Evolutionary conservation across 2,888 invertebrate species (phyloP).

Genomic region (Encarsia formosa): DNA sequence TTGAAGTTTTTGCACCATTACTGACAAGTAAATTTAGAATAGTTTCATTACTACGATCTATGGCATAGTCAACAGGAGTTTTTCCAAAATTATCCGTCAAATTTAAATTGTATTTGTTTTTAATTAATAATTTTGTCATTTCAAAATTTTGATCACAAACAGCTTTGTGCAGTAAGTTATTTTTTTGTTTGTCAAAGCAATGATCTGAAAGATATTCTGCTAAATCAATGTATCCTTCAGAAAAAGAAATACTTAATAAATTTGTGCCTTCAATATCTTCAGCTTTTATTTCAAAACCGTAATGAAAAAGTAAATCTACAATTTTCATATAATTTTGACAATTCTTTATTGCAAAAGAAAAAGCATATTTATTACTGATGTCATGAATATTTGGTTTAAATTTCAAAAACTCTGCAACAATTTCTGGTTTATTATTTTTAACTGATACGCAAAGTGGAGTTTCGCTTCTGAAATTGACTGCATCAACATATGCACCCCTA

Average conservation of each 20-base stretch:
- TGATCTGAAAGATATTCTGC: constrained; percentile 3
- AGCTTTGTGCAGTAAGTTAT: constrained; percentile 9
- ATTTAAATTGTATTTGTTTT: constrained; percentile 5
- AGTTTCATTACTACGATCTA: not conserved
- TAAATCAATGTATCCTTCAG: not conserved
- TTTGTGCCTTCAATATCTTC: constrained; percentile 1
- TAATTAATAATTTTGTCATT: constrained; percentile 13
- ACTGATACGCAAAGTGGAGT: constrained; percentile 16
- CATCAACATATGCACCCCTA: constrained; percentile 5
- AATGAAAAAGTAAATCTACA: constrained; percentile 1
- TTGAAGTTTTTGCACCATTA: constrained; percentile 7
- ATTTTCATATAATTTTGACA: not conserved
- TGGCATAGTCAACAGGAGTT: constrained; percentile 5
- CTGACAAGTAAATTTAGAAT: constrained; percentile 5
- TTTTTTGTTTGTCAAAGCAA: not conserved
- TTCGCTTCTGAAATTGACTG: not conserved
- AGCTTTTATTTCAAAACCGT: constrained; percentile 5
- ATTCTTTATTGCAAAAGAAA: constrained; percentile 3
- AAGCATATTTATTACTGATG: constrained; percentile 6
- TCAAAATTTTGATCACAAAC: not conserved
- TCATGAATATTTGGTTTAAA: constrained; percentile 5
- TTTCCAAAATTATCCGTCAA: constrained; percentile 1
- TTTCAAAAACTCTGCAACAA: constrained; percentile 4
- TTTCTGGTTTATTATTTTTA: not conserved
- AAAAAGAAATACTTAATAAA: constrained; percentile 1